Conservation (phyloP, 2,113 vertebrate species). For the Bos taurus region DNA sequence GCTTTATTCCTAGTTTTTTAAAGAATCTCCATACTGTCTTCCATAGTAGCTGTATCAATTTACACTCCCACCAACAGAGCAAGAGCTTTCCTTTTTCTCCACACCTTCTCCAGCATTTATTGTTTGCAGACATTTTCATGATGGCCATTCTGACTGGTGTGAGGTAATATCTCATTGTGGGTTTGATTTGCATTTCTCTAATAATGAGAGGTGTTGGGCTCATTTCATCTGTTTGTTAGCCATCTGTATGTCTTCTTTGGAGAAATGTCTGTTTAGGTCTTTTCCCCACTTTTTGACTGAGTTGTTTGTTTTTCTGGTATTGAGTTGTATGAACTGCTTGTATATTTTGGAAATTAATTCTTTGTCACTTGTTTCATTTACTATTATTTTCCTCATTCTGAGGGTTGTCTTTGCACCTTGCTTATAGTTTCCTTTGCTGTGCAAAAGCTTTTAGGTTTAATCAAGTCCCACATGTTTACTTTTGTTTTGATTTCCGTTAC, state of each 20-base stretch:
- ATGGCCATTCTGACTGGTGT: neutral
- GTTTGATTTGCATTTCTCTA: neutral
- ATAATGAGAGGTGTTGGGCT: neutral
- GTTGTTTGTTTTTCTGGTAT: neutral
- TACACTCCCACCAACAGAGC: neutral
- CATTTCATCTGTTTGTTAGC: neutral
- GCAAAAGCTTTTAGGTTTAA: neutral
- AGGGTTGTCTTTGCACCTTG: neutral
- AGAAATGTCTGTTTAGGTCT: neutral
- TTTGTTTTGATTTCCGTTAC: neutral
- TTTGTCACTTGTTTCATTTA: neutral
- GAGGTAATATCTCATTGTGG: neutral
- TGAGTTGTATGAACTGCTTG: neutral
- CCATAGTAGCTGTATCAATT: neutral
- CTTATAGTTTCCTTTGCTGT: neutral
- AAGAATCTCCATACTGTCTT: neutral
- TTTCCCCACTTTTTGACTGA: neutral
- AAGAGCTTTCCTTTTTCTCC: neutral
- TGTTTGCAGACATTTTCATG: neutral
- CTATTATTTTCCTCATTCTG: neutral
- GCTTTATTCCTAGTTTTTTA: neutral
- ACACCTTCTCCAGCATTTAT: neutral
- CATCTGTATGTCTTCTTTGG: neutral
- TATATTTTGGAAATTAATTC: neutral
- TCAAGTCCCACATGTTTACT: neutral